Conservation (phyloP, 2,888 invertebrate genomes). For the Clunio marinus region DNA sequence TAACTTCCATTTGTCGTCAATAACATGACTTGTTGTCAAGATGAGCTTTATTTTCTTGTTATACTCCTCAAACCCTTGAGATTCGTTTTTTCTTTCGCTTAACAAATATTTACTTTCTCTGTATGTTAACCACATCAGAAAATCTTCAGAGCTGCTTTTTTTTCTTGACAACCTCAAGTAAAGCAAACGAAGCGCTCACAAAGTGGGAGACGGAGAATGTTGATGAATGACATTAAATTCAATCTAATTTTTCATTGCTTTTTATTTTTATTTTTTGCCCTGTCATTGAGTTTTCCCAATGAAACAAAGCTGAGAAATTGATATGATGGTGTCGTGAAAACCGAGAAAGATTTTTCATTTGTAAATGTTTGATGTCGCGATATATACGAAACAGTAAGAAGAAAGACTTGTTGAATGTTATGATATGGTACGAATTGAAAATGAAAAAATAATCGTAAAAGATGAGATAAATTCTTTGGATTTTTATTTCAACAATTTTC, state of each 20-base stretch:
- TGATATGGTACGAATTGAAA: neutral
- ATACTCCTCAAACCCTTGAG: too few relatives aligned
- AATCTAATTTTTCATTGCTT: neutral
- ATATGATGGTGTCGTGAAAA: too few relatives aligned
- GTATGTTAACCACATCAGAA: neutral
- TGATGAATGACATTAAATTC: neutral
- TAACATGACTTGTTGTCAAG: too few relatives aligned
- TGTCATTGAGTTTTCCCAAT: neutral
- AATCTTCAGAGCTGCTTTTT: neutral
- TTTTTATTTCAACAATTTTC: too few relatives aligned
- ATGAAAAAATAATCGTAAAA: neutral
- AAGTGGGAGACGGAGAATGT: too few relatives aligned
- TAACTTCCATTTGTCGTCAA: too few relatives aligned
- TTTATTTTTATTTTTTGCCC: neutral
- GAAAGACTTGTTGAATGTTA: neutral
- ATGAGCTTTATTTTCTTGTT: too few relatives aligned
- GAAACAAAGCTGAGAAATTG: too few relatives aligned
- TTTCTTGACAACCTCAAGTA: too few relatives aligned
- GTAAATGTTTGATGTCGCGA: neutral
- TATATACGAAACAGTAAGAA: neutral
- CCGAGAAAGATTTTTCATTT: neutral
- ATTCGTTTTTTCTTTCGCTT: too few relatives aligned
- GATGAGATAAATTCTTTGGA: constrained; percentile 1
- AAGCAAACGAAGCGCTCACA: too few relatives aligned
- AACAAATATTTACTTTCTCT: neutral